Evolutionary conservation across 2,797 vertebrate genomes (phyloP).

Genomic region (Acanthis flammea): DNA sequence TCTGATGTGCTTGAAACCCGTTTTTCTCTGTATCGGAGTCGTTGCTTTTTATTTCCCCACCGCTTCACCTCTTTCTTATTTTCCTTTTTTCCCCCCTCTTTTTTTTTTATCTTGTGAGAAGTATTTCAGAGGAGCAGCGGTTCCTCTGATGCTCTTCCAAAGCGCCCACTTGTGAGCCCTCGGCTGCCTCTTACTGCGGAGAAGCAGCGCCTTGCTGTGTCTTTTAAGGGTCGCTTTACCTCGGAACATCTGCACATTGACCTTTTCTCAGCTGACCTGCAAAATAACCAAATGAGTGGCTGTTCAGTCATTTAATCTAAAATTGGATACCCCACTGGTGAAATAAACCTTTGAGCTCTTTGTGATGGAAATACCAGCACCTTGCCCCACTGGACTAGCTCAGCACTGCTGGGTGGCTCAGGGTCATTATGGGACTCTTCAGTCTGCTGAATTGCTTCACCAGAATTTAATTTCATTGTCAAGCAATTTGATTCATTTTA

Average conservation of each 20-base stretch:
- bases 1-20: background rate
- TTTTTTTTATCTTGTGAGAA: background rate
- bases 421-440: background rate
- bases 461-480: background rate
- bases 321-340: background rate
- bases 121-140: background rate
- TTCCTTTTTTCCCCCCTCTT: rapidly evolving
- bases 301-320: background rate
- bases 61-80: rapidly evolving
- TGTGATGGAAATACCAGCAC: background rate
- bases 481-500: background rate
- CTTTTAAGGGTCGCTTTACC: background rate
- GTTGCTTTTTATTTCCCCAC: background rate
- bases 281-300: background rate
- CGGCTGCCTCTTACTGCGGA: rapidly evolving
- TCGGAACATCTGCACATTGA: rapidly evolving
- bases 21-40: background rate
- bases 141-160: background rate
- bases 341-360: background rate
- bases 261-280: background rate
- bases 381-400: background rate
- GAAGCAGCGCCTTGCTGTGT: background rate
- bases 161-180: rapidly evolving
- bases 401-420: background rate
- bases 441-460: background rate